These are phyloP conservation scores for Halcyon badia DNA, from an alignment of 2,797 vertebrate genomes.

Conservation along the genomic window DNA sequence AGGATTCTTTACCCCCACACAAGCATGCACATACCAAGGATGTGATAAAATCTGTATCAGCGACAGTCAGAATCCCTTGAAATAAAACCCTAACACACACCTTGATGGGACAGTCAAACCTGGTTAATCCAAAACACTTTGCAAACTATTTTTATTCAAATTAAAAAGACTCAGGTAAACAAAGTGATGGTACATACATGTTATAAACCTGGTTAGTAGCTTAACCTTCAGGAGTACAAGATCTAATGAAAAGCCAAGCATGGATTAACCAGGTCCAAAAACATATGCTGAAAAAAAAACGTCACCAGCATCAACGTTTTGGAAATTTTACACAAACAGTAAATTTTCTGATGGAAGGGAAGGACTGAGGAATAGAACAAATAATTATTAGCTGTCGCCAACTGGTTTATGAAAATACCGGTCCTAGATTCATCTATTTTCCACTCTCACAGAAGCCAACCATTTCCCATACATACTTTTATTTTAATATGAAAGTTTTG, in stretches of 20 bases:
- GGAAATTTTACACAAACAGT: constrained; percentile 73
- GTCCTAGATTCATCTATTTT: constrained; percentile 70
- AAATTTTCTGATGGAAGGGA: constrained; percentile 67
- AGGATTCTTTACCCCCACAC: background rate
- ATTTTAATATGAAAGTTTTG: constrained; percentile 66
- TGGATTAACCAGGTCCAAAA: constrained; percentile 80
- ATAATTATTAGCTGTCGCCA: constrained; percentile 60
- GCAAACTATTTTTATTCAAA: constrained; percentile 87
- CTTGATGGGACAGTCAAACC: constrained; percentile 77
- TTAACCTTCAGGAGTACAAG: constrained; percentile 77
- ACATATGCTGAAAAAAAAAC: constrained; percentile 64
- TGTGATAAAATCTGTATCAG: background rate
- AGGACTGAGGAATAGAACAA: constrained; percentile 67
- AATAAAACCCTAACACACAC: constrained; percentile 48
- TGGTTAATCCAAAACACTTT: constrained; percentile 84
- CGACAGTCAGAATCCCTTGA: constrained; percentile 21
- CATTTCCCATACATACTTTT: constrained; percentile 74
- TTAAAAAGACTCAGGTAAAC: constrained; percentile 84
- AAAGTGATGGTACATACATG: constrained; percentile 84
- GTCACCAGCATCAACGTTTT: constrained; percentile 61
- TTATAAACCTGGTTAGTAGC: constrained; percentile 79
- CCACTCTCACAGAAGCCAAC: constrained; percentile 71
- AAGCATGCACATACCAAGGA: background rate
- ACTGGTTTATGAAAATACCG: constrained; percentile 72
- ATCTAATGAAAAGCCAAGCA: constrained; percentile 79